A percentile compares a stretch with the other conserved stretches of the same genome.
Evolutionary conservation across 2,888 invertebrate species (phyloP).

Genomic region (Micoletzkya japonica): DNA sequence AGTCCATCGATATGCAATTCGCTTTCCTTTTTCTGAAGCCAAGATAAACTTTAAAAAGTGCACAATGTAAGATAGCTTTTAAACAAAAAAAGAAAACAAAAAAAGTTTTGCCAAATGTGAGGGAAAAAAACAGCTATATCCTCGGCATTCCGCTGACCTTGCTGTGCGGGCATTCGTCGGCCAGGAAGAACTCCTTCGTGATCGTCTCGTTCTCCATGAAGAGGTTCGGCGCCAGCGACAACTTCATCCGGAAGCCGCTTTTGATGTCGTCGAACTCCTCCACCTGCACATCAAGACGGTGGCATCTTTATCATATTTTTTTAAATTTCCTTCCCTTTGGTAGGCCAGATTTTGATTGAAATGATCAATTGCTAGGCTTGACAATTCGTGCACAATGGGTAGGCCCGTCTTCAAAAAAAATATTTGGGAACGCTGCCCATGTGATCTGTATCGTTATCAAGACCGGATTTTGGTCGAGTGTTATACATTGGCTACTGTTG

Average conservation of each 20-base stretch:
- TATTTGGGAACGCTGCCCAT: too few relatives aligned
- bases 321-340: too few relatives aligned
- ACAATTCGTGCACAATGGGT: too few relatives aligned
- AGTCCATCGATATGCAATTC: too few relatives aligned
- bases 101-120: neutral
- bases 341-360: too few relatives aligned
- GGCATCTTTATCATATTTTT: too few relatives aligned
- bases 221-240: constrained; percentile 79
- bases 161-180: constrained; percentile 67
- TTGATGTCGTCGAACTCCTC: constrained; percentile 86
- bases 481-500: too few relatives aligned
- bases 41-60: neutral
- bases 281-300: constrained; percentile 72
- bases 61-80: neutral
- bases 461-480: too few relatives aligned
- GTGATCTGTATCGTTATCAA: too few relatives aligned
- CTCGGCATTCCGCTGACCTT: neutral
- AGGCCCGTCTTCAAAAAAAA: too few relatives aligned
- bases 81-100: neutral
- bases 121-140: neutral
- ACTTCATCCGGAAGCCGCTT: constrained; percentile 78
- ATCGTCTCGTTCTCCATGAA: constrained; percentile 81
- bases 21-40: neutral
- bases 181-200: constrained; percentile 79
- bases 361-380: too few relatives aligned